Base-by-base conservation (phyloP, 2,888 invertebrate species). In the Cecidostiba fungosa region DNA sequence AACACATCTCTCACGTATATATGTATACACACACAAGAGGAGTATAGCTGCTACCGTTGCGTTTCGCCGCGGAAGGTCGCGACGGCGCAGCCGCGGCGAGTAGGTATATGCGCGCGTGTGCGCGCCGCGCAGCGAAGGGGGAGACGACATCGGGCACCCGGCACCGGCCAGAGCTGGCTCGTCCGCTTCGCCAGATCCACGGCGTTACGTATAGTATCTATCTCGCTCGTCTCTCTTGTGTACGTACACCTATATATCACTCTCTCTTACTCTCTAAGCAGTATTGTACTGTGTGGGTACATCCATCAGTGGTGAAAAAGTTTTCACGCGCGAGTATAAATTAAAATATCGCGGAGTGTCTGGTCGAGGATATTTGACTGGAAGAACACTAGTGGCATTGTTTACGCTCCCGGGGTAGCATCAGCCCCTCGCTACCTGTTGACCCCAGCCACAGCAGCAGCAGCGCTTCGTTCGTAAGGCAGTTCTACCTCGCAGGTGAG, bases 111-210 rank as follows among this genome's bases (percentile, higher is more conserved):
- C 89, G 87, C 89, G 90, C 89, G 92, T 91, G 89, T 39, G 90
- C 16, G 16, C 32, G 74, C 59, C 29, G 12, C n/a, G 47, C 19
- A 29, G 78, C 23, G 26, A 26, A 70, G 47, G 77, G 19, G 70
- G 26, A 32, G 62, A 72, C 26, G 32, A 90, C 89, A 89, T 92
- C 92, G 91, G 91, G 91, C 89, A 89, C 90, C 89, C 89, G 91
- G 92, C 89, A 92, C 92, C 92, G 92, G 92, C 91, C 93, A 92
- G 92, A 92, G 93, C 92, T 92, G 69, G 69, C 70, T 85, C 79
- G 79, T 69, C 83, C 72, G 83, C 62, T 59, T 77, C 26, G 79
- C 74, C 74, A 39, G 79, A 74, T 77, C 72, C 70, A 23, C 72
- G 72, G 50, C 29, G 32, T 50, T 19, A 10, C 43, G 6, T 32